Percentiles rank a stretch among this genome's conserved stretches.
These are phyloP conservation scores for Danio albolineatus DNA, from an alignment of 2,797 vertebrate genomes.

Conservation along the genomic window DNA sequence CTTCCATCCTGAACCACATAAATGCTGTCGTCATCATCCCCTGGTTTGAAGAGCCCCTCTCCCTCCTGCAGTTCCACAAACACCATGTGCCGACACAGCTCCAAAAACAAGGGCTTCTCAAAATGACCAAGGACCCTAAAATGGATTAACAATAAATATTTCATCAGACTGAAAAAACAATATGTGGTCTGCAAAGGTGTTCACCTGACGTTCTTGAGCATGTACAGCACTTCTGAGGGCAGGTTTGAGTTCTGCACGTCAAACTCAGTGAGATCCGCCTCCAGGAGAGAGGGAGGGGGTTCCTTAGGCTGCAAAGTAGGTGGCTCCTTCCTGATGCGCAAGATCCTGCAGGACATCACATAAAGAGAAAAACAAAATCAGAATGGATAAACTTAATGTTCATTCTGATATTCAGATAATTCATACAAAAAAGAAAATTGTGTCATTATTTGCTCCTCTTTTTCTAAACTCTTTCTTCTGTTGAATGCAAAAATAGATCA, in stretches of 20 bases:
- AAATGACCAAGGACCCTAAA: slow-evolving; percentile 95
- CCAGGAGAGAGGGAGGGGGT: slow-evolving; percentile 91
- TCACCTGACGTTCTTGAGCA: slow-evolving; percentile 97
- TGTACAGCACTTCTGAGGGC: slow-evolving; percentile 94
- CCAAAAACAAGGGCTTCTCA: slow-evolving; percentile 96
- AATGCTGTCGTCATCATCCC: slow-evolving; percentile 94
- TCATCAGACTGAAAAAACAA: neutral
- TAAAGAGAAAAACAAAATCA: neutral
- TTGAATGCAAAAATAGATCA: too few species aligned
- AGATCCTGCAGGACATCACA: slow-evolving; percentile 78
- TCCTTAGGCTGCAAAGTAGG: slow-evolving; percentile 94
- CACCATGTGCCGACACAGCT: slow-evolving; percentile 96
- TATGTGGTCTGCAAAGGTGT: neutral
- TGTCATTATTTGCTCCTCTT: too few species aligned
- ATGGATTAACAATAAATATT: neutral
- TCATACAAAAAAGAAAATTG: neutral
- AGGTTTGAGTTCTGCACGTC: slow-evolving; percentile 94
- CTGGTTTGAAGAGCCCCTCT: slow-evolving; percentile 89
- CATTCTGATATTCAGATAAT: too few species aligned
- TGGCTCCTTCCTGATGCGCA: slow-evolving; percentile 91
- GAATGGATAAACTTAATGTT: neutral
- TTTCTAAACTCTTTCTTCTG: too few species aligned
- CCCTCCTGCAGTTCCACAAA: slow-evolving; percentile 93
- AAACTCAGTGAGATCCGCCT: slow-evolving; percentile 95
- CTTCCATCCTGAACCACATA: slow-evolving; percentile 95